Evolutionary conservation across 2,888 invertebrate species (phyloP), one percentile per base, ranked within the genome.

Genomic region (Scaptomyza polygonia): DNA sequence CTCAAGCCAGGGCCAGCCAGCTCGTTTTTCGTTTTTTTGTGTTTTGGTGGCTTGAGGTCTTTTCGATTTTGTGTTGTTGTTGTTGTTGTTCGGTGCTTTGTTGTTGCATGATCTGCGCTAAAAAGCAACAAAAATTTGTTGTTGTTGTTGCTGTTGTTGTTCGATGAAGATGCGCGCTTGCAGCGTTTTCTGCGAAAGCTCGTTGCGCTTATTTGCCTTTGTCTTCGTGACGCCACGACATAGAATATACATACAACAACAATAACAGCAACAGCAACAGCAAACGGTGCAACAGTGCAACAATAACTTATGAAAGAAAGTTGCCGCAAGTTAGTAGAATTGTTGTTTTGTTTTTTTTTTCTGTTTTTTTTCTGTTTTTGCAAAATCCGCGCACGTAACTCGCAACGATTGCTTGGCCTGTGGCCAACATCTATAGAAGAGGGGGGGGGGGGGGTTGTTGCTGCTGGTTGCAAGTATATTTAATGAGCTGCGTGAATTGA

Each of bases 191-290:
- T 64, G 79, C 61, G 53, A 62, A 77, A 81, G 82, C 65, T 79
- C 77, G 84, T 84, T 82, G 82, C 86, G 84, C 84, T 86, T 81
- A 86, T 86, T 86, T 83, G 86, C 86, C 86, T 82, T 86, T 77
- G 75, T 77, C 86, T 86, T 86, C 81, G 81, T 81, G 86, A 86
- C 82, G 80, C 80, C 80, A 81, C 80, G 80, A 86, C 74, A 83
- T 79, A 82, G 86, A 82, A 80, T 61, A 70, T 40, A 53, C 57
- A 67, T 36, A 49, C 49, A 34, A 34, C 43, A 55, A 21, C 43
- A 55, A 11, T 59, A 68, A 14, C 77, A 65, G 8, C 21, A 48
- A 11, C 67, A 64, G n/a, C n/a, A n/a, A n/a, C n/a, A n/a, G n/a
- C n/a, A n/a, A n/a, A 30, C 36, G 14, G 36, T 36, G 14, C 59